Base-by-base conservation (phyloP, 2,888 invertebrate genomes). In the Phyllotreta striolata region DNA sequence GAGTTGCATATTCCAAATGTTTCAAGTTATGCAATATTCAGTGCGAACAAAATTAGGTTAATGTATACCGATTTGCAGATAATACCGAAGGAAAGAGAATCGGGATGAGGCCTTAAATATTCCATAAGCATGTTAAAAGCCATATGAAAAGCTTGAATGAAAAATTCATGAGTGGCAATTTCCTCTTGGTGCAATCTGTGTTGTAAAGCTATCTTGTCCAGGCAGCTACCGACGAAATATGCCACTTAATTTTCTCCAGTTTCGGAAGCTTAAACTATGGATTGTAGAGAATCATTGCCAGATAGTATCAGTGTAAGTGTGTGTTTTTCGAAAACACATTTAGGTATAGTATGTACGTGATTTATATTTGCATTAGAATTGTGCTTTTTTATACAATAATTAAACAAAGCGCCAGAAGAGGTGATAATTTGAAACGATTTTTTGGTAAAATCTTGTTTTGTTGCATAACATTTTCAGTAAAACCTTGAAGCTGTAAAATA, bases 101-200 rank as follows among this genome's bases (percentile, higher is more conserved):
- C 64, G 49, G 40, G 65, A 62, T 62, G 65, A 57, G 65, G 49
- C 62, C 66, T 64, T 68, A 68, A 68, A 68, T 68, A 68, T 66
- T 66, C 62, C 65, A 68, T 66, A 69, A 66, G 66, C 64, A 66
- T 65, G 68, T 66, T 69, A 66, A 68, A 70, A 68, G 69, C 66
- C 69, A 66, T 70, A 62, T 69, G 72, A 72, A 67, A 69, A 63
- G 66, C 63, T 63, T 66, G 58, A 54, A 72, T 72, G 72, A 72
- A 72, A 72, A 71, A 72, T 72, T 72, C 71, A 72, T 72, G 68
- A 70, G 69, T 63, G 71, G 66, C 72, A 69, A 72, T 72, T 72
- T 70, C 68, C 65, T 66, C 59, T 59, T 67, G 66, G 65, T 43
- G 70, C 71, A 71, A 69, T 70, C 71, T 71, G 70, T 68, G 69